phyloP scores from a whole-genome alignment of 2,888 invertebrate species.

The Morinoia aosen region DNA sequence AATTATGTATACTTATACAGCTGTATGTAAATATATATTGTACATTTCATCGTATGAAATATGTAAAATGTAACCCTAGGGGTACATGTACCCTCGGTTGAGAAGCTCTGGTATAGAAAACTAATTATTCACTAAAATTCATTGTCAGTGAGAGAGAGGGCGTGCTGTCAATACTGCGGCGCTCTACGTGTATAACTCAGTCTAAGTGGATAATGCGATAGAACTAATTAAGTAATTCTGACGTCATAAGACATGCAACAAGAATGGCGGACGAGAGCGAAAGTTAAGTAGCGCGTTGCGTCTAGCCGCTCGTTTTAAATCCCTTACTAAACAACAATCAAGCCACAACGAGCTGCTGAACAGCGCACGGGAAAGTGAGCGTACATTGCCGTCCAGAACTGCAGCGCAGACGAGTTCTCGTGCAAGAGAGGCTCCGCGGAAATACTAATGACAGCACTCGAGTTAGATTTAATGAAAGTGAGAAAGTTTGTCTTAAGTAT shows the following conservation, averaged over 20 bases:
- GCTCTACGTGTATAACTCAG: too few species aligned
- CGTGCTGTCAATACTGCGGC: too few species aligned
- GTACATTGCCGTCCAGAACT: neutral
- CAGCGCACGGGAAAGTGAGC: neutral
- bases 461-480: neutral
- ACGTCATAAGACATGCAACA: neutral
- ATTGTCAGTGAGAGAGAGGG: neutral
- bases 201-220: neutral
- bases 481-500: neutral
- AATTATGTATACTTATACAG: too few species aligned
- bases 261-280: neutral
- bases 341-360: neutral
- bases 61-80: too few species aligned
- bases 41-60: too few species aligned
- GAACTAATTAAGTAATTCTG: neutral
- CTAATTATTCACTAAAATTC: neutral
- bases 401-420: neutral
- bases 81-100: too few species aligned
- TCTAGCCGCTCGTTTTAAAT: neutral
- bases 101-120: neutral
- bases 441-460: neutral
- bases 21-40: too few species aligned
- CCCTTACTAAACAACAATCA: neutral
- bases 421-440: neutral
- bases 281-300: neutral